Evolutionary conservation across 2,888 invertebrate species (phyloP).

Genomic region (Pammene fasciana): DNA sequence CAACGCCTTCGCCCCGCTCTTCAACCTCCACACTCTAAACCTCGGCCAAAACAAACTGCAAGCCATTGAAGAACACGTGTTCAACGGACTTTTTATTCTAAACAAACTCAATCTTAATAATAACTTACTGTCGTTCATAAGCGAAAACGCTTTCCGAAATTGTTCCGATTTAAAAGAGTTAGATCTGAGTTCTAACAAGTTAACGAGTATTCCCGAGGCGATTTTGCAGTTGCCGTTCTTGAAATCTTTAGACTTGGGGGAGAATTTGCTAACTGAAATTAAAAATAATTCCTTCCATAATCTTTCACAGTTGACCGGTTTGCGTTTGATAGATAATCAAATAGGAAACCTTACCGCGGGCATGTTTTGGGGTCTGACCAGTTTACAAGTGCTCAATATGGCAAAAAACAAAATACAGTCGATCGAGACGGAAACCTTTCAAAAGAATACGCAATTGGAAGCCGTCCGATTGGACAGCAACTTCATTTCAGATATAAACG

Average conservation of each 20-base stretch:
- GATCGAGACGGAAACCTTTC: slow-evolving; percentile 93
- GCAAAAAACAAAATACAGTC: slow-evolving; percentile 95
- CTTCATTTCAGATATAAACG: slow-evolving; percentile 94
- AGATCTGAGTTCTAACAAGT: slow-evolving; percentile 93
- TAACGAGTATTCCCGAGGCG: slow-evolving; percentile 92
- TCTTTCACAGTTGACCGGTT: slow-evolving; percentile 92
- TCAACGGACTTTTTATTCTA: slow-evolving; percentile 92
- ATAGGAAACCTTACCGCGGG: slow-evolving; percentile 93
- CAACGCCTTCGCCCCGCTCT: slow-evolving; percentile 92
- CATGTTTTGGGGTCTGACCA: slow-evolving; percentile 93
- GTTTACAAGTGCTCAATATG: slow-evolving; percentile 92
- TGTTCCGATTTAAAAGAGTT: slow-evolving; percentile 94
- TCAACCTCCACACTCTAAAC: slow-evolving; percentile 94
- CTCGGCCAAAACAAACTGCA: slow-evolving; percentile 93
- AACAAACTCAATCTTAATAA: slow-evolving; percentile 93
- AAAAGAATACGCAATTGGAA: slow-evolving; percentile 91
- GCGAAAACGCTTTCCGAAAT: slow-evolving; percentile 92
- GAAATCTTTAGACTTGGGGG: slow-evolving; percentile 94
- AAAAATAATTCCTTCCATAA: slow-evolving; percentile 92
- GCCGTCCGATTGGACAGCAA: slow-evolving; percentile 95
- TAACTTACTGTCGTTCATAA: slow-evolving; percentile 90
- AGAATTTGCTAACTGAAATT: slow-evolving; percentile 93
- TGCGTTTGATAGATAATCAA: slow-evolving; percentile 95
- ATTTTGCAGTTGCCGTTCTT: slow-evolving; percentile 91
- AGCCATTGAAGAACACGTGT: slow-evolving; percentile 89